phyloP scores from a whole-genome alignment of 2,797 vertebrate genomes.

The Darevskia mixta region DNA sequence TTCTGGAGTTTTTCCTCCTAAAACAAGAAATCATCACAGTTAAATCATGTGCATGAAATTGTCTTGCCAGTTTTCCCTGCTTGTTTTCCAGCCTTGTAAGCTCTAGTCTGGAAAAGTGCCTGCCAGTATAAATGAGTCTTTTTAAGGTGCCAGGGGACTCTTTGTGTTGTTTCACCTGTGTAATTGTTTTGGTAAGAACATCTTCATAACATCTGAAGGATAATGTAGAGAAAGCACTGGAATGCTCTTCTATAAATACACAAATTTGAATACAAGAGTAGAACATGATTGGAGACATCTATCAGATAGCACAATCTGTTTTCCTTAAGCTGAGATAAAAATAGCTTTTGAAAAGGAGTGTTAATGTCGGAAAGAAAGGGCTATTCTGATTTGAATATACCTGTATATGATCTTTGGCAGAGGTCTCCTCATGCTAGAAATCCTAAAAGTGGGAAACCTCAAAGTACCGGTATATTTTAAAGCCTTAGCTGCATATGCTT shows the following conservation, averaged over 20 bases:
- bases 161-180: not conserved
- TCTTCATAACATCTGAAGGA: not conserved
- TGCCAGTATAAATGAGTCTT: not conserved
- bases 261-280: not conserved
- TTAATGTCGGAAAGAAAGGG: not conserved
- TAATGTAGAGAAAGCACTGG: not conserved
- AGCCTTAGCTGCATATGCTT: not conserved
- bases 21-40: not conserved
- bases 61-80: not conserved
- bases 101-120: not conserved
- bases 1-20: not conserved
- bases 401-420: not conserved
- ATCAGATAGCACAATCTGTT: conserved; percentile 13
- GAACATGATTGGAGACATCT: not conserved
- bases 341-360: not conserved
- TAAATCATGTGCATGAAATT: not conserved
- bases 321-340: conserved; percentile 24
- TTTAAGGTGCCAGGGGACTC: not conserved
- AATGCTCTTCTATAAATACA: not conserved
- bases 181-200: not conserved
- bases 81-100: not conserved
- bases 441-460: not conserved
- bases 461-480: not conserved
- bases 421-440: not conserved
- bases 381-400: not conserved